Evolutionary conservation across 2,113 vertebrate species (phyloP), one percentile per base, ranked within the genome.

Genomic region (Oophaga pumilio): DNA sequence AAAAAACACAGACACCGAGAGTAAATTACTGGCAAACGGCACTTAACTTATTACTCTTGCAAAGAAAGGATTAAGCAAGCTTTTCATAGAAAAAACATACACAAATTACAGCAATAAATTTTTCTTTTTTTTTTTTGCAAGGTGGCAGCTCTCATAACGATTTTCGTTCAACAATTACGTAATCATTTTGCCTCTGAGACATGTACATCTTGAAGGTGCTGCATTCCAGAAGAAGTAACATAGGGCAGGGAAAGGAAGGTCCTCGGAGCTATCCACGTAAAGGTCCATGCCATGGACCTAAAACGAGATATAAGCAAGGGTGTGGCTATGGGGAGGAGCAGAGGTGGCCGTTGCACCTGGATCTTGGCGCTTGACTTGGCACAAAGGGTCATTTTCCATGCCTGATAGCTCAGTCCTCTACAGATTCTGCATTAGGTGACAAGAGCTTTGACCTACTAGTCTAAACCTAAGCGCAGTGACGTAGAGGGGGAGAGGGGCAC

Each of bases 31-130:
- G 80, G 33, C 80, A 82, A 82, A 50, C 62, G 50, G 14, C 80
- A 82, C 80, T 82, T 82, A 82, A 82, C 80, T 82, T 82, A 82
- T 82, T 82, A 82, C 80, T 68, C 80, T 52, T 24, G 80, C 80
- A 82, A 66, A 68, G 80, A n/a, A 52, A 66, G 80, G 80, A 66
- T 82, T 82, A 82, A 68, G 60, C 49, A 12, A 68, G 80, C 60
- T 82, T 52, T 82, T 22, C 80, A 82, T 50, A 24, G 43, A n/a
- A 66, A 82, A 82, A 60, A 78, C 50, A 33, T 22, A 66, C 60
- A 66, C 80, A 82, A 82, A 82, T 82, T 66, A 82, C 80, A 68
- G 62, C 62, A 52, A 82, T 82, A 66, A 20, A 82, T 66, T 43
- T 82, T 64, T 62, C 49, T 33, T 43, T 66, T 43, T 82, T 64